phyloP scores from a whole-genome alignment of 2,888 invertebrate species.

The Microctonus brassicae region DNA sequence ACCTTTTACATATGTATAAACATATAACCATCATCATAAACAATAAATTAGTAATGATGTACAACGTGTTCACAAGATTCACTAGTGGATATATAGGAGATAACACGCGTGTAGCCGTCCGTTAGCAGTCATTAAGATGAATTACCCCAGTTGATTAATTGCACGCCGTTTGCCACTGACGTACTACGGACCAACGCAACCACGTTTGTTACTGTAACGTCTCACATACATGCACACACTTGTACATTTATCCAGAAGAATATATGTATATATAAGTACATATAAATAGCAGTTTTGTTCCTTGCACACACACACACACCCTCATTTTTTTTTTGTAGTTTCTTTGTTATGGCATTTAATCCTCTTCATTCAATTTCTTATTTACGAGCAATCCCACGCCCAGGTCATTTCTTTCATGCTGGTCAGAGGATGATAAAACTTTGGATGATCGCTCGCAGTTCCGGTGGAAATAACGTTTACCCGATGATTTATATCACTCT shows the following conservation, averaged over 20 bases:
- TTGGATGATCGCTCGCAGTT: slow-evolving; percentile 13
- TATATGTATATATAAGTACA: neutral
- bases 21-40: too few species aligned
- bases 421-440: slow-evolving; percentile 17
- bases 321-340: slow-evolving; percentile 24
- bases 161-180: slow-evolving; percentile 54
- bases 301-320: too few species aligned
- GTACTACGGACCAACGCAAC: slow-evolving; percentile 34
- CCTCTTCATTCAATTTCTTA: slow-evolving; percentile 36
- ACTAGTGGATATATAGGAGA: slow-evolving; percentile 6
- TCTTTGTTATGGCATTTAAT: slow-evolving; percentile 37
- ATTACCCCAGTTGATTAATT: slow-evolving; percentile 57
- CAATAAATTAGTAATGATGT: slow-evolving; percentile 11
- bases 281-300: slow-evolving; percentile 7
- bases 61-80: neutral
- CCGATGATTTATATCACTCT: slow-evolving; percentile 3
- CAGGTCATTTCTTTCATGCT: slow-evolving; percentile 26
- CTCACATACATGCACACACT: slow-evolving; percentile 6
- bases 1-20: too few species aligned
- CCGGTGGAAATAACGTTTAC: slow-evolving; percentile 7
- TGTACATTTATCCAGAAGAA: neutral
- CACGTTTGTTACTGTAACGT: slow-evolving; percentile 31
- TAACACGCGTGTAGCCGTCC: slow-evolving; percentile 40
- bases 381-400: slow-evolving; percentile 37
- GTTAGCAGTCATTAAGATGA: slow-evolving; percentile 58